Base-by-base conservation (phyloP, 2,888 invertebrate genomes). In the Drosophila tanythrix region DNA sequence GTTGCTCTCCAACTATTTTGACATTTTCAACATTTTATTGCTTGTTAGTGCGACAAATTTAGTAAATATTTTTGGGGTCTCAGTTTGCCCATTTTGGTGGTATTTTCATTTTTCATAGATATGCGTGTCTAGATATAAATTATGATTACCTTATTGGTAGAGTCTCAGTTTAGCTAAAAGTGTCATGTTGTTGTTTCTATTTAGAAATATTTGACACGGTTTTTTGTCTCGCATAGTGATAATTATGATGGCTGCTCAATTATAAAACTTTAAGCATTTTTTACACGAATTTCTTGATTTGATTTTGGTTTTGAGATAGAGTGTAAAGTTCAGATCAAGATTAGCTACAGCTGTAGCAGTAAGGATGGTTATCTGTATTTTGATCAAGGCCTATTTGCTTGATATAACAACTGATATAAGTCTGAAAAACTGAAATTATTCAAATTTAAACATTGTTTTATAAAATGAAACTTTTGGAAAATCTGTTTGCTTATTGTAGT, bases 21-120 rank as follows among this genome's bases (percentile, higher is more conserved):
- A 83, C 83, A 92, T 91, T 92, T 91, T 88, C 88, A 84, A 88
- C 85, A 92, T 92, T 92, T 91, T 90, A 89, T 92, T 89, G 91
- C 88, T 91, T 90, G 90, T 91, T 91, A 88, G 88, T 80, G 88
- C 79, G 89, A 88, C 90, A 90, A 88, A 90, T 89, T 89, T 90
- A 90, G 91, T 87, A 90, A 89, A 87, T 78, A 84, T 74, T 79
- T 88, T 82, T 83, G 82, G 75, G 53, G 67, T 75, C 77, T 81
- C 83, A 62, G 67, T 69, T 58, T 65, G 57, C 70, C 74, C 50
- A 74, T 52, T 75, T 79, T 78, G 72, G 81, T 18, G 27, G 33
- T 27, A 58, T 52, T 53, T 60, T 63, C 57, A 51, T 71, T 69
- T 66, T 43, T 40, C 36, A 59, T 55, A 43, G 48, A 40, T 46